Base-by-base conservation (phyloP, 2,888 invertebrate genomes). In the Heliconius hortense region DNA sequence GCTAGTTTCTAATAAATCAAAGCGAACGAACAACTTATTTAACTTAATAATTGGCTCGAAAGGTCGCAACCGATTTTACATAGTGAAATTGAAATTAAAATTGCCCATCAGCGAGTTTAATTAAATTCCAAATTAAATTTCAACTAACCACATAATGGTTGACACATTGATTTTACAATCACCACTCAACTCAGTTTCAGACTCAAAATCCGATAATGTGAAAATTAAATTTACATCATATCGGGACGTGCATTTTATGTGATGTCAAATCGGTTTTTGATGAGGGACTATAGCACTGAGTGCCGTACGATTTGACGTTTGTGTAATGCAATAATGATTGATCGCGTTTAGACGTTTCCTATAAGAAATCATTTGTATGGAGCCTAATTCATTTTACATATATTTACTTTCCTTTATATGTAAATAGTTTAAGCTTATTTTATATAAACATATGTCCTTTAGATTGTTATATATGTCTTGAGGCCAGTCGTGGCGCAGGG, bases 241-340 rank as follows among this genome's bases (percentile, higher is more conserved):
- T 53, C 53, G 74, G 48, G 56, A 35, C 64, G 28, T 75, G 74
- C 71, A 75, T 75, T 75, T 75, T 63, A 75, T 75, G 59, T 64
- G 74, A 75, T 75, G 70, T 71, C 74, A 63, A 75, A 75, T 75
- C 64, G 74, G 28, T 75, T 75, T 75, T 75, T 71, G 70, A 75
- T 75, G 70, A 56, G 43, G 39, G 64, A 28, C 63, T 68, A 69
- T 74, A 74, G 60, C 39, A 71, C 62, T 71, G 43, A 71, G 62
- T 60, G 62, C 71, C 28, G 24, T 71, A 39, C 71, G 35, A 60
- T 71, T 71, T 26, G 71, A 71, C 60, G 69, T 69, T 56, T 69
- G 71, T 62, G 60, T 71, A 71, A 71, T 71, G 71, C 71, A 62
- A 43, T 60, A 43, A 71, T 71, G 62, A 71, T 71, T 60, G 71